A percentile compares a stretch with the other conserved stretches of the same genome.
Conservation (phyloP, 1,140 invertebrate genomes). For the Hypothenemus hampei region DNA sequence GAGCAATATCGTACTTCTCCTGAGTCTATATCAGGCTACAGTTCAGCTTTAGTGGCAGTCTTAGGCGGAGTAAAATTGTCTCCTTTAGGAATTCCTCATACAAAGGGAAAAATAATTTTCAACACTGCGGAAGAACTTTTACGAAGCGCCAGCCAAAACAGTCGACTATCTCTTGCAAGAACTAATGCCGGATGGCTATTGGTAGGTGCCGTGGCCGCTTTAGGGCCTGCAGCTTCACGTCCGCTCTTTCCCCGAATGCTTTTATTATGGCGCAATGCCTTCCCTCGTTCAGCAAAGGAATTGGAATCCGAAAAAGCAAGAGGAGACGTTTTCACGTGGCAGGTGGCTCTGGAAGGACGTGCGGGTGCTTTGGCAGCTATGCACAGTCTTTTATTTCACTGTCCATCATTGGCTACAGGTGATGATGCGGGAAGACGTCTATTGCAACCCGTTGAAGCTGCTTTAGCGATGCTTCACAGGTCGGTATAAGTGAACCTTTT, state of each 20-base stretch:
- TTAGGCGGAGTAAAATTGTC: conserved; percentile 87
- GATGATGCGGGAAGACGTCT: conserved; percentile 85
- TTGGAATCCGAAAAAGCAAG: conserved; percentile 94
- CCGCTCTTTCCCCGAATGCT: conserved; percentile 88
- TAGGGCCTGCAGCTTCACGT: conserved; percentile 84
- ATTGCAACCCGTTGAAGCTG: conserved; percentile 85
- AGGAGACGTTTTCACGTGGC: conserved; percentile 98
- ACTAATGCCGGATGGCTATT: conserved; percentile 97
- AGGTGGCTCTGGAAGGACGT: conserved; percentile 93
- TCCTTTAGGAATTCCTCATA: conserved; percentile 92
- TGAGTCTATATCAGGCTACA: conserved; percentile 92
- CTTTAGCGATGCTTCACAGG: conserved; percentile 90
- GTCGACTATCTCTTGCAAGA: conserved; percentile 86
- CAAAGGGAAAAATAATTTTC: conserved; percentile 94
- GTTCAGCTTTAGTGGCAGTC: conserved; percentile 87
- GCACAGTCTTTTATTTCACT: conserved; percentile 88
- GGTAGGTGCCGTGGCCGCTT: conserved; percentile 93
- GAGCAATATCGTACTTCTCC: conserved; percentile 87
- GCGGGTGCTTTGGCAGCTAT: conserved; percentile 94
- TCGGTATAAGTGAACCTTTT: conserved; percentile 48
- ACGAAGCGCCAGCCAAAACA: conserved; percentile 95
- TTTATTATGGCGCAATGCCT: conserved; percentile 95
- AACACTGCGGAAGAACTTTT: conserved; percentile 95
- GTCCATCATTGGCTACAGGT: conserved; percentile 84
- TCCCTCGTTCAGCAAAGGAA: conserved; percentile 92